Base-by-base conservation (phyloP, 1,140 invertebrate species). In the Babylonia areolata region DNA sequence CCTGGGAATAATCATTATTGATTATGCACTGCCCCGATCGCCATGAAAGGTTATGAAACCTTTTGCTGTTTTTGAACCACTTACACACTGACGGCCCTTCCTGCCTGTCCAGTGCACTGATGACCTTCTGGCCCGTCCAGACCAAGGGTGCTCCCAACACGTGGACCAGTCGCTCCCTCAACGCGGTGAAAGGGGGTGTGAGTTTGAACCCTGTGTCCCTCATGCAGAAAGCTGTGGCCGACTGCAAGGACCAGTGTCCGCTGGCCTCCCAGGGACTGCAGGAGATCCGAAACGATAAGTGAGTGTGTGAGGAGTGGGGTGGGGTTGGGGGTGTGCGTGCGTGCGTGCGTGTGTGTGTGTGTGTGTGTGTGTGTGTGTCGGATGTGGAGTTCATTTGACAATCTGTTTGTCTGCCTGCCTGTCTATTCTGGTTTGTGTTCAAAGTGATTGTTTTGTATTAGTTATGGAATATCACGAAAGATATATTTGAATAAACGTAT, bases 321-420 rank as follows among this genome's bases (percentile, higher is more conserved):
- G 35, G 77, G 35, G 77, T 20, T 12, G 31, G 23, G 6, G 5
- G 58, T 64, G 58, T 64, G 58, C 23, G 58, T 64, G 58, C 23
- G 58, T 64, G 58, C 23, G 58, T 64, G 58, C 23, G 58, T 64
- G 58, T 64, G 58, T 64, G 58, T 64, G 58, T 64, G 58, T 64
- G 58, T 64, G 58, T 64, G 58, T 64, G 58, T 64, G 58, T 64
- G 58, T 64, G 58, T 64, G 58, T 64, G 58, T n/a, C n/a, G n/a
- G n/a, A n/a, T n/a, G n/a, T n/a, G n/a, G n/a, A n/a, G n/a, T n/a
- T n/a, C n/a, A n/a, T n/a, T n/a, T n/a, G n/a, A n/a, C n/a, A n/a
- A n/a, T n/a, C n/a, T 64, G 58, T 64, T 6, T 64, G 58, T 64
- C 6, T 64, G 58, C 23, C 20, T 64, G 58, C 23, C 20, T 64